Base-by-base conservation (phyloP, 2,113 vertebrate genomes). In the Vombatus ursinus region DNA sequence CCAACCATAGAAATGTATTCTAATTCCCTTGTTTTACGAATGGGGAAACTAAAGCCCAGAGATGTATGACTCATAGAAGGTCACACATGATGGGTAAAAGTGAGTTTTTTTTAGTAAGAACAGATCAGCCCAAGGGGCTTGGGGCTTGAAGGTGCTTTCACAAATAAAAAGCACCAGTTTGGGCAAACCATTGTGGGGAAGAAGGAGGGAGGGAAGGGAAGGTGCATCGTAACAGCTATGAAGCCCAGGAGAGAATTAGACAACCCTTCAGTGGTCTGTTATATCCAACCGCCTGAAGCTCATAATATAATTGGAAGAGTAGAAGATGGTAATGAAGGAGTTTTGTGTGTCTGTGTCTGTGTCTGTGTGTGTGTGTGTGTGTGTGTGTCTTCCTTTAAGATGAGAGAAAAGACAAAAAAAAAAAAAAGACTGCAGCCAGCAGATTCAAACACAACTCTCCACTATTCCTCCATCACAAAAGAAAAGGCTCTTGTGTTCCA, bases 401-500 rank as follows among this genome's bases (percentile, higher is more conserved):
- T 11, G 25, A 93, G 89, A 95, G 95, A 68, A 52, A 77, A 89
- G 94, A 93, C 91, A 48, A 93, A 57, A 54, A 92, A n/a, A n/a
- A n/a, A n/a, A n/a, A 84, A 52, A 19, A n/a, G 49, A 19, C 93
- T 8, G 0, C 77, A 92, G 94, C 91, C 24, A 89, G 92, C 49
- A 28, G 11, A 57, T 61, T 90, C 77, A 90, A 93, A 91, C 49
- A 61, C 47, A 12, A 91, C 53, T 3, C 26, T 22, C 31, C 16
- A 1, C 92, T 37, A 49, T 50, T 49, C 57, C 91, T 94, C 52
- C 52, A 44, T 90, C 19, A 22, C 89, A 93, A 77, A 50, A 92
- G 91, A 90, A 94, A 96, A 91, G 93, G n/a, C 68, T 93, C 92
- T 23, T 44, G 44, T 90, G 48, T 91, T 44, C 68, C n/a, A 84